These are phyloP conservation scores for Kradibia gibbosae DNA, from an alignment of 1,140 invertebrate genomes.

Conservation along the genomic window DNA sequence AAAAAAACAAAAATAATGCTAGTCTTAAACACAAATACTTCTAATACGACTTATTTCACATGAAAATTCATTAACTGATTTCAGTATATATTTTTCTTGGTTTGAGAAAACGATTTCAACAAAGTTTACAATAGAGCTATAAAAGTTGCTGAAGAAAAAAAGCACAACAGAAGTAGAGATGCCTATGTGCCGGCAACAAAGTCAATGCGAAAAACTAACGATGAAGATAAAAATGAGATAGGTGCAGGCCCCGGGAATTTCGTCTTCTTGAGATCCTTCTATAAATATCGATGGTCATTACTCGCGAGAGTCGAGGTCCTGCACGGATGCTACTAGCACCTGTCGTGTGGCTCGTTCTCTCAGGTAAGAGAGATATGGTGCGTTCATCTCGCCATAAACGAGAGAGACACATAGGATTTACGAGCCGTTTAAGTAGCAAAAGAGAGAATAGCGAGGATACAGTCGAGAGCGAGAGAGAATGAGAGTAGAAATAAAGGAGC, in stretches of 20 bases:
- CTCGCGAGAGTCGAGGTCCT: constrained; percentile 21
- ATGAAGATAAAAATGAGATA: background rate
- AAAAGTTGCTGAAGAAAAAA: background rate
- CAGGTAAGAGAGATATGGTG: constrained; percentile 26
- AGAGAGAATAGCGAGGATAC: background rate
- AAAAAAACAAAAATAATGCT: too few relatives aligned
- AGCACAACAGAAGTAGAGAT: background rate
- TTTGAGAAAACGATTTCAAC: background rate
- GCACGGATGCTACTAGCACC: constrained; percentile 66
- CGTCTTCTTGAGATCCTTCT: constrained; percentile 53
- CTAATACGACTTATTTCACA: too few relatives aligned
- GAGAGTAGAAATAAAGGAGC: constrained; percentile 37
- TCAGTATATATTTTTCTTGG: background rate
- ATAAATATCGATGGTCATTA: constrained; percentile 67
- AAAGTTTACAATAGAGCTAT: background rate
- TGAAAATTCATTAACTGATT: background rate
- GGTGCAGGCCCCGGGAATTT: background rate
- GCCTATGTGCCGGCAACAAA: background rate
- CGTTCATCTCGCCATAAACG: constrained; percentile 46
- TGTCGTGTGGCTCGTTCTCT: constrained; percentile 65
- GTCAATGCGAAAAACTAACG: background rate
- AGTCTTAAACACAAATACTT: too few relatives aligned
- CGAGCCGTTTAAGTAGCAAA: constrained; percentile 47
- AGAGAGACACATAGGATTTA: constrained; percentile 50
- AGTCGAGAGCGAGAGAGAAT: constrained; percentile 49